These are phyloP conservation scores for Drosophila baimaii DNA, from an alignment of 1,140 invertebrate species.

Conservation along the genomic window DNA sequence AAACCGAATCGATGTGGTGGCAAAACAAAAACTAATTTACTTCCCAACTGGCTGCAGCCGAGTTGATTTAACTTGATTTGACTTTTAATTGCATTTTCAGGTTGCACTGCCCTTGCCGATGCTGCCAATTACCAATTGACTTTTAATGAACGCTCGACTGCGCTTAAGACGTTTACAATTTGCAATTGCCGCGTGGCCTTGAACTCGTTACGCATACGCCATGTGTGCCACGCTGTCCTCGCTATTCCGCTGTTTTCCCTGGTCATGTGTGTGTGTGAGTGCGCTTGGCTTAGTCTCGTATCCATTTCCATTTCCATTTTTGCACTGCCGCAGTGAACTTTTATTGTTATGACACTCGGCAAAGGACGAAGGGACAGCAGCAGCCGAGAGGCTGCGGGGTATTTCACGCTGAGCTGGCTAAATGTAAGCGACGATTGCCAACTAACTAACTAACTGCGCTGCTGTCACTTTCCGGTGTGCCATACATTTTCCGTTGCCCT, in stretches of 20 bases:
- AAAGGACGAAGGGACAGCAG: constrained; percentile 24
- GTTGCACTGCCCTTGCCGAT: constrained; percentile 17
- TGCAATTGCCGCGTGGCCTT: constrained; percentile 53
- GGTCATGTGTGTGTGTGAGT: constrained; percentile 4
- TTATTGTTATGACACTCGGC: constrained; percentile 72
- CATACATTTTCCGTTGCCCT: constrained; percentile 18
- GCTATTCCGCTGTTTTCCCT: background rate
- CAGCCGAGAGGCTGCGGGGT: background rate
- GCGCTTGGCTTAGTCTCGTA: constrained; percentile 34
- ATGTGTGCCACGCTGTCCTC: constrained; percentile 4
- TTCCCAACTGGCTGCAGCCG: constrained; percentile 40
- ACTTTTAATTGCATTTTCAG: constrained; percentile 70
- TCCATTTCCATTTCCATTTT: constrained; percentile 67
- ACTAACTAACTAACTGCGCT: constrained; percentile 67
- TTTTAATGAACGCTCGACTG: constrained; percentile 64
- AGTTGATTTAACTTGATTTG: constrained; percentile 68
- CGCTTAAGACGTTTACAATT: constrained; percentile 53
- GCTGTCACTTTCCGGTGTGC: constrained; percentile 49
- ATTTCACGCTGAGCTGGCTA: constrained; percentile 36
- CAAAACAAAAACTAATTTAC: constrained; percentile 62
- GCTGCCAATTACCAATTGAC: constrained; percentile 74
- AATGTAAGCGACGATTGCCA: constrained; percentile 61
- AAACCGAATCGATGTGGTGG: constrained; percentile 48
- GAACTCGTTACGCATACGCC: constrained; percentile 76
- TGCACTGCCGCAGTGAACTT: constrained; percentile 65